Evolutionary conservation across 2,888 invertebrate species (phyloP), one percentile per base, ranked within the genome.

Genomic region (Sepioteuthis lessoniana): DNA sequence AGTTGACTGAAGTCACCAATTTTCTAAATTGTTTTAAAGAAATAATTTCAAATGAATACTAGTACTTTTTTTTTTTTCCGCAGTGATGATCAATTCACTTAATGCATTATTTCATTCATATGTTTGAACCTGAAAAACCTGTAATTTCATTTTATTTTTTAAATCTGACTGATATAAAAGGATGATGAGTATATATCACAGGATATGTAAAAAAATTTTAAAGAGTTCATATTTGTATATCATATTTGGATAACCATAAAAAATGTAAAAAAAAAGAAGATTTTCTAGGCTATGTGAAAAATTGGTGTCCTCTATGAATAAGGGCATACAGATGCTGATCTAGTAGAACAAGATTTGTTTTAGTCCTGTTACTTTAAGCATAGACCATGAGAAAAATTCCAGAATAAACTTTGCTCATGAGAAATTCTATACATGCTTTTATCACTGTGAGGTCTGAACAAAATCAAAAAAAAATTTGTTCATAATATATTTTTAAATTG

Each of bases 301-400:
- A 76, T n/a, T n/a, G n/a, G 76, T 76, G 76, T 76, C 35, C 76
- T 35, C n/a, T 76, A 76, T 35, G n/a, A 76, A 76, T 76, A 76
- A 76, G 55, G 25, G 28, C 55, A 21, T 55, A 55, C 25, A 55
- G 35, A 76, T 76, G n/a, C 76, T 76, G 76, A 76, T 16, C 76
- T 76, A 3, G 76, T 76, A 76, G 76, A 76, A 76, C 76, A 76
- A 76, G 76, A 76, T 76, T 35, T 76, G 31, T 76, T 60, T 60
- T 60, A 7, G 60, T 60, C 31, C 60, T 60, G 28, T 31, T 60
- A 31, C n/a, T 76, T 76, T 76, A n/a, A 76, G n/a, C 76, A 76
- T n/a, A 76, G 76, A 76, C 76, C 76, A n/a, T 76, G 76, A 76
- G 76, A 76, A 76, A 76, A n/a, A 35, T 76, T 76, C 76, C 76